phyloP scores from a whole-genome alignment of 2,113 vertebrate species.

The Bufo gargarizans region DNA sequence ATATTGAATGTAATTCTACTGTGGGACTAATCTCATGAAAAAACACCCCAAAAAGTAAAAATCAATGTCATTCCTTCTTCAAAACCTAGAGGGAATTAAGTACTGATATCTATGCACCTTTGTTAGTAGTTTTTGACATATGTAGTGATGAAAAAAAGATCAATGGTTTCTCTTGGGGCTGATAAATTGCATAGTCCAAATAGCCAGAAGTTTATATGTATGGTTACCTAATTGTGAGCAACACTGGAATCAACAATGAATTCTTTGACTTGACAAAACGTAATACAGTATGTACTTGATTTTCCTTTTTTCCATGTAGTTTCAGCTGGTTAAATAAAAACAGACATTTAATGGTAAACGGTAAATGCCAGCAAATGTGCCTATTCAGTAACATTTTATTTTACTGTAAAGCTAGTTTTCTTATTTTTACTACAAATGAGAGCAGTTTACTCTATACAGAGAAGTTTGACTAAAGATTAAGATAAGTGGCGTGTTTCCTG shows the following conservation, averaged over 20 bases:
- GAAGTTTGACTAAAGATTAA: background rate
- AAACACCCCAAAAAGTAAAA: constrained; percentile 67
- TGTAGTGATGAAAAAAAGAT: constrained; percentile 64
- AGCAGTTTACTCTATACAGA: background rate
- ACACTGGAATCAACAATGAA: constrained; percentile 51
- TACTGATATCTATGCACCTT: constrained; percentile 60
- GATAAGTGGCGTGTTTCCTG: constrained; percentile 1
- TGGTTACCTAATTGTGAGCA: constrained; percentile 62
- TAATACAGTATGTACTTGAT: constrained; percentile 29
- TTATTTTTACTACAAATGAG: background rate
- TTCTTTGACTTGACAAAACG: constrained; percentile 58
- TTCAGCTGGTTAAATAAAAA: constrained; percentile 9
- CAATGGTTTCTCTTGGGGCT: constrained; percentile 61
- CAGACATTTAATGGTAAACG: background rate
- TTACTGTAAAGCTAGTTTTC: background rate
- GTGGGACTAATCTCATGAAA: constrained; percentile 62
- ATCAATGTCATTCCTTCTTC: constrained; percentile 61
- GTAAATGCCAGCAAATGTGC: constrained; percentile 13
- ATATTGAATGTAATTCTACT: constrained; percentile 57
- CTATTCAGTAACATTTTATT: constrained; percentile 6
- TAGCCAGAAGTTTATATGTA: constrained; percentile 60
- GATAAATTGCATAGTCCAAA: constrained; percentile 53
- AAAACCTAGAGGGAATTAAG: constrained; percentile 47
- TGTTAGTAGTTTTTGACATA: constrained; percentile 64
- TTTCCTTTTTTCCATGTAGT: background rate